Conservation (phyloP, 30 jellyfish, hydroid and myxozoan genomes). For the Pelagia noctiluca region DNA sequence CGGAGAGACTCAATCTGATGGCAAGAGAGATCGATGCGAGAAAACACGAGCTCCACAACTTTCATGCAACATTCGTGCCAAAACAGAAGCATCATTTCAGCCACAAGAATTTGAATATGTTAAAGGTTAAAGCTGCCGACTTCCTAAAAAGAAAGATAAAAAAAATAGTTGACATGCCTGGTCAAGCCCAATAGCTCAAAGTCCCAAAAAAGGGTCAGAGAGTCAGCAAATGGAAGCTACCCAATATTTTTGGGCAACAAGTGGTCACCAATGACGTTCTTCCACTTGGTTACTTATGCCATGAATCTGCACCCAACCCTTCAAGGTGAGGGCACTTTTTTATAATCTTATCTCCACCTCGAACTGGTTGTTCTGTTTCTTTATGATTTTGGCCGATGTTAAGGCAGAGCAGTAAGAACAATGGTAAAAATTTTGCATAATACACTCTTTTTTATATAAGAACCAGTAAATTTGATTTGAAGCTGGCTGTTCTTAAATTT, state of each 20-base stretch:
- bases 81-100: constrained; percentile 3
- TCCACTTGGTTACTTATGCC: no score
- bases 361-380: no score
- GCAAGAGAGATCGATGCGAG: constrained; percentile 12
- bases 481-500: no score
- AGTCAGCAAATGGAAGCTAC: constrained; percentile 12
- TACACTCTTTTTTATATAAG: no score
- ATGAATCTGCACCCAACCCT: no score
- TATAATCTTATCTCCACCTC: no score
- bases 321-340: no score
- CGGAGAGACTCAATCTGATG: background rate
- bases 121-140: constrained; percentile 18
- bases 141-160: background rate
- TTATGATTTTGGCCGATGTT: no score
- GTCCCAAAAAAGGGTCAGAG: background rate
- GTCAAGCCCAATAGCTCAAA: background rate
- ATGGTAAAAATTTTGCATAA: no score
- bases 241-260: background rate
- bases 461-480: no score
- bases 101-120: background rate
- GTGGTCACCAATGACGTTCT: constrained; percentile 13
- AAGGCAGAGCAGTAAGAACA: no score
- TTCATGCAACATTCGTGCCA: background rate
- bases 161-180: constrained; percentile 4
- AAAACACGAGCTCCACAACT: constrained; percentile 13